Evolutionary conservation across 2,888 invertebrate genomes (phyloP), one percentile per base, ranked within the genome.

Genomic region (Tholera decimalis): DNA sequence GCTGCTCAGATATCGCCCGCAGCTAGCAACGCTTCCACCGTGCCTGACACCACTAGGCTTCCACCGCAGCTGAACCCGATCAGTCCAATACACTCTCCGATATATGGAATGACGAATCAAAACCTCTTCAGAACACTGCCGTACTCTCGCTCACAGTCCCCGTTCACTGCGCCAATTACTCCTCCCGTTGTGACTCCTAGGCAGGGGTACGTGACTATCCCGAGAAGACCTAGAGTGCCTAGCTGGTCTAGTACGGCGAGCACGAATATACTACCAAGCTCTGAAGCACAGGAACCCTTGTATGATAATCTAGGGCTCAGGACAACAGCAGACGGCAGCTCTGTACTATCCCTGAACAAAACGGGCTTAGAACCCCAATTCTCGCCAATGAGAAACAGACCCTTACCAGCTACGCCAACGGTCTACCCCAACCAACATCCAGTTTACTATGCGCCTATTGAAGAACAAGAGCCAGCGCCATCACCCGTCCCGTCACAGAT

Each of bases 311-410:
- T 98, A 50, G 98, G 98, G 0, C 92, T 97, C 20, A 96, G 98
- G 56, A 98, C 98, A 20, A 98, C 98, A 20, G 98, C 98, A 20
- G 97, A 98, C 74, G 98, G 98, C n/a, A 98, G 97, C 87, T 98
- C 98, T 3, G 97, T 97, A 13, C 91, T 98, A 35, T 98, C 98
- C 60, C 89, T 98, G 61, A 98, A 98, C 88, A 98, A 98, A 92
- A 95, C 97, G 26, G 96, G 96, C 9, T 89, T 96, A 68, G 95
- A 96, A 81, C 90, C 88, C 15, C 95, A 90, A 53, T 95, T 94
- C 74, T 96, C 92, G 56, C 96, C 96, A 15, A 97, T 97, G 96
- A 96, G 97, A 53, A 96, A 96, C 75, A 94, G 96, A 78, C 97
- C 97, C 2, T 83, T 97, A 51, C 97, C 97, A 20, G 96, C 97